Evolutionary conservation across 1,140 invertebrate genomes (phyloP).

Genomic region (Tenebrio molitor): DNA sequence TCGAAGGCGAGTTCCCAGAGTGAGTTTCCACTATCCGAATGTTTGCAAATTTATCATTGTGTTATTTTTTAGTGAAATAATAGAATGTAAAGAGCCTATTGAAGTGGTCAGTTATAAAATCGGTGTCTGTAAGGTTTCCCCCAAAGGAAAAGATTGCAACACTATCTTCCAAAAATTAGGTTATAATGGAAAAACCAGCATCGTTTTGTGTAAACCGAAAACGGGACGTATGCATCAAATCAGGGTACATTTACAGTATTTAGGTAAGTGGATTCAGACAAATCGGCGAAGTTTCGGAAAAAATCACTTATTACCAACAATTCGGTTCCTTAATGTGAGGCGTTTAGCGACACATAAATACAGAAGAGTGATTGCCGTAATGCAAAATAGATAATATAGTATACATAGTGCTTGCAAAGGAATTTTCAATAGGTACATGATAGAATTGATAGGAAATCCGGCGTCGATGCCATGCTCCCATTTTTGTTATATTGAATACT

Average conservation of each 20-base stretch:
- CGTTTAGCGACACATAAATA: too few species aligned
- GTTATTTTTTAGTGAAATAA: constrained; percentile 76
- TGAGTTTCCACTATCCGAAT: constrained; percentile 70
- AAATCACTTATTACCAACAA: too few species aligned
- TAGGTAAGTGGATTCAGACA: constrained; percentile 78
- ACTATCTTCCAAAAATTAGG: constrained; percentile 92
- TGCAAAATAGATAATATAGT: too few species aligned
- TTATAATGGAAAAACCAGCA: constrained; percentile 88
- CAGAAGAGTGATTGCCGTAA: too few species aligned
- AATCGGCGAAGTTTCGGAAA: too few species aligned
- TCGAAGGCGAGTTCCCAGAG: constrained; percentile 97
- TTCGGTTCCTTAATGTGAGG: too few species aligned
- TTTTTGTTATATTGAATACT: too few species aligned
- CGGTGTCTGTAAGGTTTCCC: constrained; percentile 92
- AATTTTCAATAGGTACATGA: too few species aligned
- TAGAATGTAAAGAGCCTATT: constrained; percentile 92
- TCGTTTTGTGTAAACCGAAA: constrained; percentile 92
- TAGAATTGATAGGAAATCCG: too few species aligned
- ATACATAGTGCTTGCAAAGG: too few species aligned
- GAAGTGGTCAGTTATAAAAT: constrained; percentile 96
- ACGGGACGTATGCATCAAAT: constrained; percentile 99
- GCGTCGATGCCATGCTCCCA: too few species aligned
- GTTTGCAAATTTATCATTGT: not conserved
- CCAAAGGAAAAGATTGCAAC: constrained; percentile 90
- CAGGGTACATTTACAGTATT: constrained; percentile 97